Conservation (phyloP, 2,888 invertebrate species). For the Hyalella azteca region DNA sequence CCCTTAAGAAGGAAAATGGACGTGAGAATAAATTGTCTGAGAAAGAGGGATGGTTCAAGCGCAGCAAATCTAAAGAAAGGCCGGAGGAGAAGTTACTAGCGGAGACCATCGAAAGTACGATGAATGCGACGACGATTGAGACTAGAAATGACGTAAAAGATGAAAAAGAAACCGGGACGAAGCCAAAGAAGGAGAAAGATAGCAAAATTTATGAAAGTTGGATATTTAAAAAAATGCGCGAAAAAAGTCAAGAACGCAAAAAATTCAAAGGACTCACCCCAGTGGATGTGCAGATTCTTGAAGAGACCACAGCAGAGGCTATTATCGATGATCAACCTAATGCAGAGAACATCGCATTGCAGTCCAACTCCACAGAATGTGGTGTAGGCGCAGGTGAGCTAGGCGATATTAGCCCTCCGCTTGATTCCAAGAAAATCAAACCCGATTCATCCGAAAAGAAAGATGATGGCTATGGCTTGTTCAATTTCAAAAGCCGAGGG, state of each 20-base stretch:
- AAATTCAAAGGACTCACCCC: slow-evolving; percentile 46
- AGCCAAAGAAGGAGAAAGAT: slow-evolving; percentile 50
- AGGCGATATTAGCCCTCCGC: not conserved
- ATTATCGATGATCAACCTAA: not conserved
- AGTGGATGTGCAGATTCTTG: slow-evolving; percentile 43
- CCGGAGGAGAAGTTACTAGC: slow-evolving; percentile 38
- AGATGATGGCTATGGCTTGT: slow-evolving; percentile 45
- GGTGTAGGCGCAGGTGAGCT: not conserved
- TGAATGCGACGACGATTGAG: not conserved
- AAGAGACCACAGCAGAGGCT: slow-evolving; percentile 32
- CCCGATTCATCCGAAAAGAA: not conserved
- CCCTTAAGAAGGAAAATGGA: slow-evolving; percentile 3
- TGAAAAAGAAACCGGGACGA: slow-evolving; percentile 29
- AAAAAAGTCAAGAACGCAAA: slow-evolving; percentile 51
- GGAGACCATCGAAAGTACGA: slow-evolving; percentile 34
- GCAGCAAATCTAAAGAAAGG: slow-evolving; percentile 53
- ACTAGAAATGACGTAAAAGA: not conserved
- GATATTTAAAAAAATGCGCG: slow-evolving; percentile 51
- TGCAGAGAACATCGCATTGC: not conserved
- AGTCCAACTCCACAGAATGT: not conserved
- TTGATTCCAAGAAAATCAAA: not conserved
- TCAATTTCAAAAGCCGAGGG: slow-evolving; percentile 48
- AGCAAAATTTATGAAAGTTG: slow-evolving; percentile 49
- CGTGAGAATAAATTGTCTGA: slow-evolving; percentile 13
- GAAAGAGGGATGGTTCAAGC: slow-evolving; percentile 54